Percentiles rank a stretch among this genome's conserved stretches.
Evolutionary conservation across 2,113 vertebrate genomes (phyloP).

Genomic region (Malurus cyaneus): DNA sequence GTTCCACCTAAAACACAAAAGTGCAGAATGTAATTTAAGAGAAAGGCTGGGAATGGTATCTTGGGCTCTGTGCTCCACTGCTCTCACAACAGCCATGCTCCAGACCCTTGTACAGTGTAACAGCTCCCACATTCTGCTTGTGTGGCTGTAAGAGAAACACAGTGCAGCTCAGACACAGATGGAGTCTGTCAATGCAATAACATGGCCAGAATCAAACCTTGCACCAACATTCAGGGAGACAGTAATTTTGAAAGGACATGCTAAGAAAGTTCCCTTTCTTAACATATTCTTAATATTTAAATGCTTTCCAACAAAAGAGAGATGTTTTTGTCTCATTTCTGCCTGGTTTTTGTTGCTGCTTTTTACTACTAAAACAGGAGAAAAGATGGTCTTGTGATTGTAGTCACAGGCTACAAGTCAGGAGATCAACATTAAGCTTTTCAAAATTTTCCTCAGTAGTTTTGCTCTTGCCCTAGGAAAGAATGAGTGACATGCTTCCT

Average conservation of each 20-base stretch:
- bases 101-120: accelerated
- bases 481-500: background rate
- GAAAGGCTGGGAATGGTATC: background rate
- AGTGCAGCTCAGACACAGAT: background rate
- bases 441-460: background rate
- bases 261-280: background rate
- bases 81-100: background rate
- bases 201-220: background rate
- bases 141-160: background rate
- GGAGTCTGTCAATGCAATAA: background rate
- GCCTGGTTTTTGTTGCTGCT: background rate
- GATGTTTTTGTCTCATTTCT: background rate
- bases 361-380: background rate
- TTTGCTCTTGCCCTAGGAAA: background rate
- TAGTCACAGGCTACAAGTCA: background rate
- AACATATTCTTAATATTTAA: background rate
- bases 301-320: background rate
- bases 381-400: slow-evolving; percentile 21
- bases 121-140: background rate
- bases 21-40: background rate
- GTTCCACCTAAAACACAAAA: background rate
- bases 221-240: background rate
- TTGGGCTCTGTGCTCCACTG: background rate
- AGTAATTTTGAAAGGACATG: background rate
- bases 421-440: background rate